phyloP scores from a whole-genome alignment of 1,140 invertebrate species.

The Papilio polyxenes region DNA sequence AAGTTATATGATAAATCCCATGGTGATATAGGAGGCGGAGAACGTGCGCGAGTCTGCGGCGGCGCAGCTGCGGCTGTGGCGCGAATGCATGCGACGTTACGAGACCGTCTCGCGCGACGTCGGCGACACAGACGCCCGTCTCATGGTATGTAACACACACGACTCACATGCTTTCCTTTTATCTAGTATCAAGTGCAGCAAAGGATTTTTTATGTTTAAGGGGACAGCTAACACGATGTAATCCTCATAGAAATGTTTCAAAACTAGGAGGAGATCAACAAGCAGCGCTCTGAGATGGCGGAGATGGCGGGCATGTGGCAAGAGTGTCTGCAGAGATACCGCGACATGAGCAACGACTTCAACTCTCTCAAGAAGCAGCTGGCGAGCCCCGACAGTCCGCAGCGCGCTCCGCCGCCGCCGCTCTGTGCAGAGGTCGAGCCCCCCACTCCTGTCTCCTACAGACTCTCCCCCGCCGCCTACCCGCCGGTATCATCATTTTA shows the following conservation, averaged over 20 bases:
- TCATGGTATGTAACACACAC: slow-evolving; percentile 56
- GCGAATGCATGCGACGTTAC: slow-evolving; percentile 73
- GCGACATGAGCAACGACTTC: slow-evolving; percentile 75
- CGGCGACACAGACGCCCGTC: slow-evolving; percentile 71
- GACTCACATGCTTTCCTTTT: neutral
- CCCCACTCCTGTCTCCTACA: slow-evolving; percentile 49
- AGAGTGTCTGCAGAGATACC: slow-evolving; percentile 73
- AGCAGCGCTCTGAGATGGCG: slow-evolving; percentile 73
- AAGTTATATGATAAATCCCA: neutral
- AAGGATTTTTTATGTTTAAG: no score
- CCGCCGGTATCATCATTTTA: slow-evolving; percentile 45
- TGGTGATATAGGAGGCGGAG: slow-evolving; percentile 54
- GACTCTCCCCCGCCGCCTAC: slow-evolving; percentile 53
- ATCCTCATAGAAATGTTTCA: neutral
- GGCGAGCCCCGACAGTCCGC: slow-evolving; percentile 56
- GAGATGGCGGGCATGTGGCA: slow-evolving; percentile 77
- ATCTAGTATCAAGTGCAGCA: no score
- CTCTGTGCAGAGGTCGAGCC: slow-evolving; percentile 60
- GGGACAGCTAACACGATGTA: no score
- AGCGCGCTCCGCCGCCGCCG: slow-evolving; percentile 49
- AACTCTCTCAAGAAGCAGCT: slow-evolving; percentile 70
- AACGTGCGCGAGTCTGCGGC: slow-evolving; percentile 65
- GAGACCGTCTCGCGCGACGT: slow-evolving; percentile 74
- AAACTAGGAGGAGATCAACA: slow-evolving; percentile 71
- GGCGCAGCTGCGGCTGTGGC: slow-evolving; percentile 69